Evolutionary conservation across 2,888 invertebrate genomes (phyloP).

Genomic region (Tupiocoris notatus): DNA sequence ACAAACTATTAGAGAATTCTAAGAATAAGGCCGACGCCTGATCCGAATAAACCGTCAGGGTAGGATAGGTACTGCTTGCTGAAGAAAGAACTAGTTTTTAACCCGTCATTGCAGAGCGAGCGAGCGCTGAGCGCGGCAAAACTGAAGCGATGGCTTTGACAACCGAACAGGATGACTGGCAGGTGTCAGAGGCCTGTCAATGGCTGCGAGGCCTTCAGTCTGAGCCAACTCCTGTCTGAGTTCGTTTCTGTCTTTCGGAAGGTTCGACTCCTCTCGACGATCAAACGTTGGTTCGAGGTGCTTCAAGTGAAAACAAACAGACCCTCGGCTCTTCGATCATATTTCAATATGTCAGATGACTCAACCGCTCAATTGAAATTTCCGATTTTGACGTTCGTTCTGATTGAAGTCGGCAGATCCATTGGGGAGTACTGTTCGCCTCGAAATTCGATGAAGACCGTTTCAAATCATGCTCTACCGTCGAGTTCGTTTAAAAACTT

Average conservation of each 20-base stretch:
- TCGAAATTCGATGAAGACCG: no score
- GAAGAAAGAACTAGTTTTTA: background rate
- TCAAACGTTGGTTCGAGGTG: background rate
- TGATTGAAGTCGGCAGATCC: background rate
- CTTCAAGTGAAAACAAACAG: background rate
- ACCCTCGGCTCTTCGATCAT: background rate
- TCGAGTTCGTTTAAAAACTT: no score
- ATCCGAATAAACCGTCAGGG: background rate
- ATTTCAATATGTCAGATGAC: background rate
- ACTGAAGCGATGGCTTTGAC: constrained; percentile 18
- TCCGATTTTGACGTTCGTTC: background rate
- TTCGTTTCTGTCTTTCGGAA: background rate
- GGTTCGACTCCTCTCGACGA: background rate
- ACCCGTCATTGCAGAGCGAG: background rate
- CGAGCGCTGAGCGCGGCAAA: background rate
- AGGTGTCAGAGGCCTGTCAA: constrained; percentile 38
- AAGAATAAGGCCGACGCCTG: no score
- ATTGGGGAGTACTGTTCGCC: no score
- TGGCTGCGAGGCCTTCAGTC: constrained; percentile 21
- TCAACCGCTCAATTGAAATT: background rate
- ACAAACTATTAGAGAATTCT: no score
- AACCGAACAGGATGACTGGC: constrained; percentile 38
- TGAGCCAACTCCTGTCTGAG: constrained; percentile 17
- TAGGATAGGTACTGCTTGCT: background rate
- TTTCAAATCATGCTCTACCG: no score